These are phyloP conservation scores for Caenorhabditis inopinata DNA, from an alignment of 1,140 invertebrate genomes.

Conservation along the genomic window DNA sequence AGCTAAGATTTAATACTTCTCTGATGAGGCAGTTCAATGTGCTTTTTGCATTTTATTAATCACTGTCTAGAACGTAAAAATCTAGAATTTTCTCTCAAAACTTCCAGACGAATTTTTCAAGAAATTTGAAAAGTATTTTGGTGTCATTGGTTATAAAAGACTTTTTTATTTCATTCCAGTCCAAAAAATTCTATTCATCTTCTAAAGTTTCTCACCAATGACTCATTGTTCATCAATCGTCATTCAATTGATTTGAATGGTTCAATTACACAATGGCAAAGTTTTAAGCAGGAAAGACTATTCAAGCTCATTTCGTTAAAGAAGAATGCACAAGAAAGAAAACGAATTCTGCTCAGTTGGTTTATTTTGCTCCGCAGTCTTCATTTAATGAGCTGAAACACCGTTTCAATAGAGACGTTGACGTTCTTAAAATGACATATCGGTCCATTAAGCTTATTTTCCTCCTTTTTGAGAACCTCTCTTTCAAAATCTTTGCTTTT, in stretches of 20 bases:
- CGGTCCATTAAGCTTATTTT: background rate
- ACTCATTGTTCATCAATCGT: conserved; percentile 3
- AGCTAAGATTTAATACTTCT: too few species aligned
- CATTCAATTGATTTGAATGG: conserved; percentile 12
- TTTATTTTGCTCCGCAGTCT: background rate
- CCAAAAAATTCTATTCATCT: background rate
- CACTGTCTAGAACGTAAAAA: too few species aligned
- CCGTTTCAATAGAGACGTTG: background rate
- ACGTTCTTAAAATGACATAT: background rate
- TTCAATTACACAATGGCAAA: background rate
- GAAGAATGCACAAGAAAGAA: background rate
- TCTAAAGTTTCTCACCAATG: background rate
- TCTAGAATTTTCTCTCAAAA: too few species aligned
- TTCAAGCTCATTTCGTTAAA: too few species aligned
- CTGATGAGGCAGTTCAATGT: too few species aligned
- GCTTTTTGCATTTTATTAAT: too few species aligned
- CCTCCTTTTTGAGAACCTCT: background rate
- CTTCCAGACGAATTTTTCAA: too few species aligned
- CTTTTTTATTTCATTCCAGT: background rate
- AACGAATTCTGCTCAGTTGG: background rate
- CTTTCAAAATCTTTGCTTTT: background rate
- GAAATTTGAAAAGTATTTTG: too few species aligned
- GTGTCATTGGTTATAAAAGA: too few species aligned
- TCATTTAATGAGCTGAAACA: conserved; percentile 24
- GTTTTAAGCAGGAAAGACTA: background rate